Evolutionary conservation across 2,797 vertebrate genomes (phyloP).

Genomic region (Picus viridis): DNA sequence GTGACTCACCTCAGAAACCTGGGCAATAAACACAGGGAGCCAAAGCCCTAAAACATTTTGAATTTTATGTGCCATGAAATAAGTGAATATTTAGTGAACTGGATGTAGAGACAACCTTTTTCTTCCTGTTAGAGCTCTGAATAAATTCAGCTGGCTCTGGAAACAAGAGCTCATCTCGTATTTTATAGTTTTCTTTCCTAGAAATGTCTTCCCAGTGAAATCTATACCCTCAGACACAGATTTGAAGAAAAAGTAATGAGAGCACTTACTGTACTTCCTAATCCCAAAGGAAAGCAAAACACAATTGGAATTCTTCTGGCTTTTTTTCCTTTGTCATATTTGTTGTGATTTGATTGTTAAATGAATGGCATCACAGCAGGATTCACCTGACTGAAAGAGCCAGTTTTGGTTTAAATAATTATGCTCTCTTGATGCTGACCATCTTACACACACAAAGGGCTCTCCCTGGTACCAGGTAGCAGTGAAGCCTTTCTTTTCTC

Average conservation of each 20-base stretch:
- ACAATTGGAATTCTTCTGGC: not conserved
- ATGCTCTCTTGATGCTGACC: not conserved
- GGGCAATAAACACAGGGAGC: too few relatives aligned
- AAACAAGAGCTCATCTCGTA: not conserved
- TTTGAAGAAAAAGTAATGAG: not conserved
- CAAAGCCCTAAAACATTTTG: too few relatives aligned
- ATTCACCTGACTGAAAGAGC: not conserved
- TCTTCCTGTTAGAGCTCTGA: not conserved
- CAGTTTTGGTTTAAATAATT: not conserved
- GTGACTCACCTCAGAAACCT: too few relatives aligned
- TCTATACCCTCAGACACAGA: too few relatives aligned
- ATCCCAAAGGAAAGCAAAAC: not conserved
- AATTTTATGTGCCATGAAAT: not conserved
- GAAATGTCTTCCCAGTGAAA: not conserved
- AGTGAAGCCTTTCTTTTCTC: not conserved
- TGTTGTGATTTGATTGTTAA: not conserved
- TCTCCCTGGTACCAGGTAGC: not conserved
- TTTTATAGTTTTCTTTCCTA: not conserved
- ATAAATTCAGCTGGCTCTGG: not conserved
- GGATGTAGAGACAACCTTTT: fast-evolving
- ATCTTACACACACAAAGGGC: not conserved
- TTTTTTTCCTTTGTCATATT: not conserved
- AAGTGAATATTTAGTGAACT: not conserved
- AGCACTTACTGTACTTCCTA: not conserved
- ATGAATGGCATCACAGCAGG: not conserved